Percentiles rank a stretch among this genome's conserved stretches.
phyloP scores from a whole-genome alignment of 2,797 vertebrate genomes.

The Valencia hispanica region DNA sequence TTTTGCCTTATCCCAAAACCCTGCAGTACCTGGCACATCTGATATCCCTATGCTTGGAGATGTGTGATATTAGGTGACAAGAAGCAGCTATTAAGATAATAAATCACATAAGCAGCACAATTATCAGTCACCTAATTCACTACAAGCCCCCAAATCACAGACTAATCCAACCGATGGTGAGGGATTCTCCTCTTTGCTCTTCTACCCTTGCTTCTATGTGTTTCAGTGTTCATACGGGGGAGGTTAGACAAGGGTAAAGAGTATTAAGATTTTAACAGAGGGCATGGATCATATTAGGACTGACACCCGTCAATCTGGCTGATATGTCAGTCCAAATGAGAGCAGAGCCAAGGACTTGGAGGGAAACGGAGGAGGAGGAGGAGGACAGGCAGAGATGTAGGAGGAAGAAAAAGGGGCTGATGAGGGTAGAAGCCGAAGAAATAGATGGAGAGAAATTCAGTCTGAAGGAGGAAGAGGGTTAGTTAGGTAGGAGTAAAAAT shows the following conservation, averaged over 20 bases:
- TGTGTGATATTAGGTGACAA: slow-evolving; percentile 57
- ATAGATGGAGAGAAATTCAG: slow-evolving; percentile 11
- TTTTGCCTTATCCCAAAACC: slow-evolving; percentile 41
- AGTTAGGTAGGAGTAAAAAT: not conserved
- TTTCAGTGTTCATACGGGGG: not conserved
- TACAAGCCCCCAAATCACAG: slow-evolving; percentile 11
- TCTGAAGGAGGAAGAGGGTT: slow-evolving; percentile 3
- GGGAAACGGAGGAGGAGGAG: slow-evolving; percentile 6
- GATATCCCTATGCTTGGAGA: slow-evolving; percentile 42
- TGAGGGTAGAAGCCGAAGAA: slow-evolving; percentile 4
- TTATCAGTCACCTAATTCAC: slow-evolving; percentile 49
- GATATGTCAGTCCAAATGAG: slow-evolving; percentile 55
- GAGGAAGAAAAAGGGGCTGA: slow-evolving; percentile 9
- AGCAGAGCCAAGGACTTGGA: slow-evolving; percentile 25
- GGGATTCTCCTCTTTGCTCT: slow-evolving; percentile 12
- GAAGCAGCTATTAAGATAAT: slow-evolving; percentile 65
- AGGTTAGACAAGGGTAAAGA: slow-evolving; percentile 31
- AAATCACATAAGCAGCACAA: slow-evolving; percentile 49
- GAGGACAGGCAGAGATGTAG: slow-evolving; percentile 15
- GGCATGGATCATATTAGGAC: slow-evolving; percentile 55
- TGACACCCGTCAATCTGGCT: slow-evolving; percentile 69
- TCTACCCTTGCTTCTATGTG: slow-evolving; percentile 6
- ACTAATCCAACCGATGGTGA: slow-evolving; percentile 49
- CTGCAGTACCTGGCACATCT: slow-evolving; percentile 62
- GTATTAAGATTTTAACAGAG: slow-evolving; percentile 45